Conservation (phyloP, 2,113 vertebrate species). For the Grantiella picta region DNA sequence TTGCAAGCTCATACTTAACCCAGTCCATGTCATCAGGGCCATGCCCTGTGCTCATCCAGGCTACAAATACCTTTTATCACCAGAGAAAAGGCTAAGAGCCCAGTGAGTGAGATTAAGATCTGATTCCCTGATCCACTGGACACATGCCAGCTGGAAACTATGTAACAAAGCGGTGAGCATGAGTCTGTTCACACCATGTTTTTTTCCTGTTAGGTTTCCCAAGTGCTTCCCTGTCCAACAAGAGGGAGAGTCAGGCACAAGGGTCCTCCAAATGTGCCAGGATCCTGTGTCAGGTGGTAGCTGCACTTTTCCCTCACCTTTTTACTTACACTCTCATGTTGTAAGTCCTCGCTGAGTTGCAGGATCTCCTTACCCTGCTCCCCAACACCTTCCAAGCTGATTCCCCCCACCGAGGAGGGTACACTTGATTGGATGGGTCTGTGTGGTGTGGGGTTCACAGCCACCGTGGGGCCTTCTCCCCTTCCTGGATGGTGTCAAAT, state of each 20-base stretch:
- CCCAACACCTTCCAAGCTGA: background rate
- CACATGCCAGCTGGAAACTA: background rate
- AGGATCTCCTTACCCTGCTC: background rate
- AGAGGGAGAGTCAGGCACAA: background rate
- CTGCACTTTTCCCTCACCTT: background rate
- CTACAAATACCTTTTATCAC: background rate
- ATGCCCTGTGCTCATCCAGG: background rate
- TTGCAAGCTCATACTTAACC: background rate
- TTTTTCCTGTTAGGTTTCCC: background rate
- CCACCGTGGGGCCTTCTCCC: background rate
- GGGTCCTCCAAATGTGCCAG: background rate
- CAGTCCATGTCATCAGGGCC: background rate
- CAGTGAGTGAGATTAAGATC: background rate
- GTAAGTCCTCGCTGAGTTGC: background rate
- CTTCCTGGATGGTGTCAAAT: background rate
- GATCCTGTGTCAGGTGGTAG: background rate
- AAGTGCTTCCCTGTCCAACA: background rate
- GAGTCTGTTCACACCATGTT: fast-evolving
- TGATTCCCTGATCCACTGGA: background rate
- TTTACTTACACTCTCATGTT: background rate
- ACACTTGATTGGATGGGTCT: fast-evolving
- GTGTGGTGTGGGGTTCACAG: background rate
- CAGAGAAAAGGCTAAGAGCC: background rate
- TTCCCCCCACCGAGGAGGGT: fast-evolving
- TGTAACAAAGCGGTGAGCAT: background rate